These are phyloP conservation scores for Gryon sp. DNA, from an alignment of 1,140 invertebrate species.

Conservation along the genomic window DNA sequence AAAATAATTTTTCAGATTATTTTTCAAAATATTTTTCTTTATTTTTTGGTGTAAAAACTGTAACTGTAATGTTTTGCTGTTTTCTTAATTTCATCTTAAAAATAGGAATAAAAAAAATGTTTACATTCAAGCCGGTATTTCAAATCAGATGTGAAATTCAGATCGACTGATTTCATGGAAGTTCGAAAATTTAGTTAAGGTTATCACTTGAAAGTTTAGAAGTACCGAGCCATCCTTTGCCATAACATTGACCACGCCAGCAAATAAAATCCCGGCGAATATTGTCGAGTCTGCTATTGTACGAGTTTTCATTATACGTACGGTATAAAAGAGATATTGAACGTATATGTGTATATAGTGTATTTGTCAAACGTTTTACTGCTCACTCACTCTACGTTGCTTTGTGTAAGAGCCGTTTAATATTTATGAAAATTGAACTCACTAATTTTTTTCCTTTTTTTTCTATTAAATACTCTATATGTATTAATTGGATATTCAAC, in stretches of 20 bases:
- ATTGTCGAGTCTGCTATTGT: conserved; percentile 55
- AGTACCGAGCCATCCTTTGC: conserved; percentile 28
- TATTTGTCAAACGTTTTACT: conserved; percentile 63
- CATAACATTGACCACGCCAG: conserved; percentile 51
- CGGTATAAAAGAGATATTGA: conserved; percentile 57
- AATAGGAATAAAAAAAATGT: conserved; percentile 9
- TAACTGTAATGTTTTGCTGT: background rate
- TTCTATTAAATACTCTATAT: too few species aligned
- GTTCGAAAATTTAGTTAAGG: conserved; percentile 45
- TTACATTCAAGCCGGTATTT: conserved; percentile 10
- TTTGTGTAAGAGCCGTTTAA: conserved; percentile 47
- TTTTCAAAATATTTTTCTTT: too few species aligned
- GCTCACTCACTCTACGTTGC: conserved; percentile 32
- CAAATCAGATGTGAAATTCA: conserved; percentile 6
- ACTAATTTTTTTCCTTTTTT: conserved; percentile 30
- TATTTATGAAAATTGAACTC: conserved; percentile 60
- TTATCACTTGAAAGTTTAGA: conserved; percentile 49
- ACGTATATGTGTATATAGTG: conserved; percentile 41
- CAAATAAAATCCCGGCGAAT: conserved; percentile 57
- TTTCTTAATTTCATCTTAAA: background rate
- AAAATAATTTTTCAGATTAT: too few species aligned
- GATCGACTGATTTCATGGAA: conserved; percentile 17
- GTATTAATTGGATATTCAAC: too few species aligned
- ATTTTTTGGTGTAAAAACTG: background rate
- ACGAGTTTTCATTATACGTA: conserved; percentile 59